Conservation (phyloP, 2,888 invertebrate genomes). For the Chaitophorus viminalis region DNA sequence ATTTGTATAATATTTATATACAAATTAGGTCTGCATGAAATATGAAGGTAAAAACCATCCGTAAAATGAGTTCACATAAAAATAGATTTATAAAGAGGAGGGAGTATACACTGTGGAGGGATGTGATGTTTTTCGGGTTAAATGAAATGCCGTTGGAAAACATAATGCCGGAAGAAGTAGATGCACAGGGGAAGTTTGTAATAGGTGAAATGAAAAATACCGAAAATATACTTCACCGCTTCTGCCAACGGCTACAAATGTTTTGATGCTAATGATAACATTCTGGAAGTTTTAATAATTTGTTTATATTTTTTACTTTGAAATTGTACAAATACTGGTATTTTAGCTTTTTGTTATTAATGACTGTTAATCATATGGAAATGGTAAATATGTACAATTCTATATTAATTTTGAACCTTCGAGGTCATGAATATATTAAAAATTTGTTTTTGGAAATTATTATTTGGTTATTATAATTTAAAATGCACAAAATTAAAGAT, state of each 20-base stretch:
- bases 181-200: conserved; percentile 24
- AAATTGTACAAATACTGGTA: too few species aligned
- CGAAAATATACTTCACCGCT: conserved; percentile 22
- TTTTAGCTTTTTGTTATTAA: too few species aligned
- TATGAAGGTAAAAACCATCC: conserved; percentile 52
- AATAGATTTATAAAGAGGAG: conserved; percentile 52
- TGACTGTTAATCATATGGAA: too few species aligned
- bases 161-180: conserved; percentile 42
- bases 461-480: too few species aligned
- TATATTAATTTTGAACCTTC: too few species aligned
- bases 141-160: conserved; percentile 51
- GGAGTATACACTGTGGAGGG: conserved; percentile 33
- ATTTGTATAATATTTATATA: conserved; percentile 28
- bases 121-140: conserved; percentile 46
- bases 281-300: conserved; percentile 13
- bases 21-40: conserved; percentile 36
- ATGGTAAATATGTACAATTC: too few species aligned
- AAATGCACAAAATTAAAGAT: too few species aligned
- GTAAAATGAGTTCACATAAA: conserved; percentile 45
- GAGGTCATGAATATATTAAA: too few species aligned
- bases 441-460: too few species aligned
- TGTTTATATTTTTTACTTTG: background rate
- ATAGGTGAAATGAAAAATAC: conserved; percentile 53
- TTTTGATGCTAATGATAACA: conserved; percentile 39
- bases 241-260: conserved; percentile 34